phyloP scores from a whole-genome alignment of 2,888 invertebrate genomes.

The Blomia tropicalis region DNA sequence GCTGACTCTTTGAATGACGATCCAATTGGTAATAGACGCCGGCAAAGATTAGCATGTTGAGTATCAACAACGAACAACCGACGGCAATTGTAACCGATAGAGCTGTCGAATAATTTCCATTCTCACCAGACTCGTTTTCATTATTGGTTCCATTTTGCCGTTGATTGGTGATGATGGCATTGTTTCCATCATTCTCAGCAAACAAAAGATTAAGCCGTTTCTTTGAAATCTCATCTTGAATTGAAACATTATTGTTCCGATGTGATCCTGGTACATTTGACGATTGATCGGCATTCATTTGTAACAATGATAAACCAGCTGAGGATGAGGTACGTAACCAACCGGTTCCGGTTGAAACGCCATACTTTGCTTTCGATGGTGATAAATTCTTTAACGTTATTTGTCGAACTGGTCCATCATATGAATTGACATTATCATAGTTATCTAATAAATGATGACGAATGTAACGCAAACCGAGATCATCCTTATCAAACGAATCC shows the following conservation, averaged over 20 bases:
- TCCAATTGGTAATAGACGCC: conserved; percentile 71
- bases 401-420: conserved; percentile 60
- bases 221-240: too few species aligned
- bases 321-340: not conserved
- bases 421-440: conserved; percentile 66
- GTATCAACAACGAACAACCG: conserved; percentile 70
- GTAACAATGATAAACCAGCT: not conserved
- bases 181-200: not conserved
- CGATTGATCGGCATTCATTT: conserved; percentile 8
- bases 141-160: not conserved
- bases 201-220: not conserved
- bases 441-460: conserved; percentile 62
- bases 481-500: conserved; percentile 23
- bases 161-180: not conserved
- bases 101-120: conserved; percentile 59
- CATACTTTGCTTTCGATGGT: conserved; percentile 7
- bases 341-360: not conserved
- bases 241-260: not conserved
- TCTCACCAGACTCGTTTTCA: conserved; percentile 5
- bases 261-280: not conserved
- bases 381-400: conserved; percentile 25
- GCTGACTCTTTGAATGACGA: conserved; percentile 5
- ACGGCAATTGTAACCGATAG: conserved; percentile 76
- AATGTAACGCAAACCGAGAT: conserved; percentile 63
- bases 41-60: conserved; percentile 82